phyloP scores from a whole-genome alignment of 2,888 invertebrate genomes.

The Catocala fraxini region DNA sequence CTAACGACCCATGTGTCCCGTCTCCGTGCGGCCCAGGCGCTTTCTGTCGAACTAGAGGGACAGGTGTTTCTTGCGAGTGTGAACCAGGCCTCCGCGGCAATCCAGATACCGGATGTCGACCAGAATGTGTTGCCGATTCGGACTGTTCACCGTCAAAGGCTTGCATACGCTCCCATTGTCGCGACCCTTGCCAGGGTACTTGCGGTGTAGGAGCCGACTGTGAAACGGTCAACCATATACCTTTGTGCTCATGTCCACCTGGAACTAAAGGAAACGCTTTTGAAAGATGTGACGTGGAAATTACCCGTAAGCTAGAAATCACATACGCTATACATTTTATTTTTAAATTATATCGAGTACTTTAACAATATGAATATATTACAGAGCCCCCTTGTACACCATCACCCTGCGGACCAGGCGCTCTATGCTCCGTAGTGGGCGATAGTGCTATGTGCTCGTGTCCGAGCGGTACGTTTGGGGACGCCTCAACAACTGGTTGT shows the following conservation, averaged over 20 bases:
- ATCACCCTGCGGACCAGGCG: constrained; percentile 93
- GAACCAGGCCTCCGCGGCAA: constrained; percentile 91
- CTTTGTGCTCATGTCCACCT: constrained; percentile 91
- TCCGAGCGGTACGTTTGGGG: constrained; percentile 91
- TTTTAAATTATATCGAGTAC: neutral
- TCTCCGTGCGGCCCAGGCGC: constrained; percentile 95
- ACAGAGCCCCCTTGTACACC: constrained; percentile 90
- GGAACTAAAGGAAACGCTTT: constrained; percentile 91
- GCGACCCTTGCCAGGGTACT: constrained; percentile 93
- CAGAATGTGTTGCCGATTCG: constrained; percentile 96
- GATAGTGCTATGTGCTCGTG: constrained; percentile 92
- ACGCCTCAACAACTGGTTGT: constrained; percentile 92
- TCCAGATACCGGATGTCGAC: constrained; percentile 92
- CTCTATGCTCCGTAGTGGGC: constrained; percentile 88
- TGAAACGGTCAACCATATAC: constrained; percentile 90
- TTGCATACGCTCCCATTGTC: constrained; percentile 94
- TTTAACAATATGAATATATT: constrained; percentile 42
- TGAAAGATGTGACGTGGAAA: constrained; percentile 85
- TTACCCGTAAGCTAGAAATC: constrained; percentile 64
- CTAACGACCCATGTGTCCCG: constrained; percentile 93
- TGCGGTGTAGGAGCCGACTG: constrained; percentile 95
- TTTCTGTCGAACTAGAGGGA: constrained; percentile 91
- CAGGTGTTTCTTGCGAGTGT: constrained; percentile 91
- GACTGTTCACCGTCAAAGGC: constrained; percentile 94
- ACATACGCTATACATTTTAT: neutral